These are phyloP conservation scores for Athene noctua DNA, from an alignment of 2,113 vertebrate genomes.

Conservation along the genomic window DNA sequence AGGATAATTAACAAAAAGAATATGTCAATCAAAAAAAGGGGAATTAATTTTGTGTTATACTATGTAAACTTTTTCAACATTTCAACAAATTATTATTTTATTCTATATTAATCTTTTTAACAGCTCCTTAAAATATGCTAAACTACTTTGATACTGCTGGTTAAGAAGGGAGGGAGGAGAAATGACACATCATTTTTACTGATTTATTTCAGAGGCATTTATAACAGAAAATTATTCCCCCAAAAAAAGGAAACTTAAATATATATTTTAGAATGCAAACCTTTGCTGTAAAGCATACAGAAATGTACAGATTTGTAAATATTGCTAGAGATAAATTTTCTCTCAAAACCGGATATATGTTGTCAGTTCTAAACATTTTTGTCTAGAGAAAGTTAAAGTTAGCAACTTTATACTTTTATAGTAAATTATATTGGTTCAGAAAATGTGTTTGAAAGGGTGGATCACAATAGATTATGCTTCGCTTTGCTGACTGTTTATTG, in stretches of 20 bases:
- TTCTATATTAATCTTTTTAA: background rate
- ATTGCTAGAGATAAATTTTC: background rate
- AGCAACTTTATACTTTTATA: background rate
- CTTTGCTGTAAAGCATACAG: background rate
- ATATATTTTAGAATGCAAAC: background rate
- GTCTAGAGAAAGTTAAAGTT: background rate
- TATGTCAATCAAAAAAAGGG: background rate
- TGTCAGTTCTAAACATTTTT: background rate
- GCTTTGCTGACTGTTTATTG: background rate
- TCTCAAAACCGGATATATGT: background rate
- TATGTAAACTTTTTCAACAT: fast-evolving
- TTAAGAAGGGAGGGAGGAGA: background rate
- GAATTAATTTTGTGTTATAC: background rate
- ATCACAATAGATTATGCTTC: background rate
- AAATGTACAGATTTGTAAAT: background rate
- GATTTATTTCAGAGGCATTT: background rate
- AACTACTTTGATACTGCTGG: background rate
- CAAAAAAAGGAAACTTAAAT: background rate
- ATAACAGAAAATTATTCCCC: background rate
- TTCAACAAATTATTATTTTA: background rate
- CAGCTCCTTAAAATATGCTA: background rate
- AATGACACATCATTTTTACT: background rate
- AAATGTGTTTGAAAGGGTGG: background rate
- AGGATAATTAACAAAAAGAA: background rate
- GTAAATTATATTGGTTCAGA: fast-evolving